Conservation (phyloP, 2,797 vertebrate genomes). For the Tauraco hartlaubi region DNA sequence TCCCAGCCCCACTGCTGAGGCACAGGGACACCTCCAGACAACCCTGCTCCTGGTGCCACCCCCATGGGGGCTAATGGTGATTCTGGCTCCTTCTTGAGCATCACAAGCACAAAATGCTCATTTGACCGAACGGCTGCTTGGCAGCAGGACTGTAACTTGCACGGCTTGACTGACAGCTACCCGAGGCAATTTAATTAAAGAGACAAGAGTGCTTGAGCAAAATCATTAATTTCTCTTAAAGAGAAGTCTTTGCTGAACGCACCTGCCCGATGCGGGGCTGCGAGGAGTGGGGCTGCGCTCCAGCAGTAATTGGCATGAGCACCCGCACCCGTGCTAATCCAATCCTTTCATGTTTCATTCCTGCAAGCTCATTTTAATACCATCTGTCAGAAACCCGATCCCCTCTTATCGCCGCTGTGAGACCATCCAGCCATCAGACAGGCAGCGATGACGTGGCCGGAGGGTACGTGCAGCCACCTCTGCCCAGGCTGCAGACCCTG, state of each 20-base stretch:
- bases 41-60: background rate
- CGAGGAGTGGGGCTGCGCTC: background rate
- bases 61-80: rapidly evolving
- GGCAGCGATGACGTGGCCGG: background rate
- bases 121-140: background rate
- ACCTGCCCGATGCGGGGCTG: background rate
- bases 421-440: background rate
- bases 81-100: background rate
- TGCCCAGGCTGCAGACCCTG: rapidly evolving
- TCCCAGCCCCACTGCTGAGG: background rate
- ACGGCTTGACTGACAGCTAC: background rate
- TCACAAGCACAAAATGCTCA: background rate
- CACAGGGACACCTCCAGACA: background rate
- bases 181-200: slow-evolving; percentile 27
- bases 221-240: slow-evolving; percentile 15
- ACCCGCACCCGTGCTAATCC: background rate
- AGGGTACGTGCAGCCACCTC: background rate
- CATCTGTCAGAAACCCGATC: slow-evolving; percentile 1
- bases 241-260: background rate
- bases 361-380: background rate
- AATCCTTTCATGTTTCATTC: background rate
- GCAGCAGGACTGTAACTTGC: background rate
- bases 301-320: background rate
- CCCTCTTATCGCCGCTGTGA: background rate
- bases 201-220: background rate